Evolutionary conservation across 1,140 invertebrate species (phyloP).

Genomic region (Diorhabda elongata): DNA sequence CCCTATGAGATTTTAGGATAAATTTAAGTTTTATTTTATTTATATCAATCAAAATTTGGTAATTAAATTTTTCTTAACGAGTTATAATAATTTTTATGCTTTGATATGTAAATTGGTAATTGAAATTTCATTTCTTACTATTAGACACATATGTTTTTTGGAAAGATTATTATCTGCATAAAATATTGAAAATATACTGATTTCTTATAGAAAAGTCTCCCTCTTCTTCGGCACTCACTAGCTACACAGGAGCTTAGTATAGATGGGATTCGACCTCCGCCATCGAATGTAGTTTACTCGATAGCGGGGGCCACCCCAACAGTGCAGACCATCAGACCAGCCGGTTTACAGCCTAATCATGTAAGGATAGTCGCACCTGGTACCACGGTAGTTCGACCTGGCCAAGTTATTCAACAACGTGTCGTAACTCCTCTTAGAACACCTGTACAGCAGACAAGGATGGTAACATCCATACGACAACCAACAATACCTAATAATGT

Average conservation of each 20-base stretch:
- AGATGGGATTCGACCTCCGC: conserved; percentile 89
- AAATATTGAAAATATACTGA: too few species aligned
- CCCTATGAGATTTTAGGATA: too few species aligned
- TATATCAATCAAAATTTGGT: too few species aligned
- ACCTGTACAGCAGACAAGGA: conserved; percentile 34
- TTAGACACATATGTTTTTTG: too few species aligned
- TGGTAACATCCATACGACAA: conserved; percentile 46
- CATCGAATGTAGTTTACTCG: conserved; percentile 59
- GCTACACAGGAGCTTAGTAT: conserved; percentile 89
- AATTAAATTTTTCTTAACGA: too few species aligned
- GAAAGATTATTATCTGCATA: too few species aligned
- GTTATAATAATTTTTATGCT: too few species aligned
- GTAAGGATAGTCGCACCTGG: conserved; percentile 56
- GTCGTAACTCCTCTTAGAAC: conserved; percentile 46
- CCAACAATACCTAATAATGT: conserved; percentile 28
- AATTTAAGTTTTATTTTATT: too few species aligned
- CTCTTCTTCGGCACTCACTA: conserved; percentile 84
- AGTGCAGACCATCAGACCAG: conserved; percentile 46
- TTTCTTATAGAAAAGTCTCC: conserved; percentile 84
- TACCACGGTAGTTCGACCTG: conserved; percentile 48
- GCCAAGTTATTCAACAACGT: conserved; percentile 54
- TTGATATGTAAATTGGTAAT: too few species aligned
- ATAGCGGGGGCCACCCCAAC: conserved; percentile 49
- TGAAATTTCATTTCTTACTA: too few species aligned
- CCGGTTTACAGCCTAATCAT: conserved; percentile 45